phyloP scores from a whole-genome alignment of 2,888 invertebrate species.

The Plagodis dolabraria region DNA sequence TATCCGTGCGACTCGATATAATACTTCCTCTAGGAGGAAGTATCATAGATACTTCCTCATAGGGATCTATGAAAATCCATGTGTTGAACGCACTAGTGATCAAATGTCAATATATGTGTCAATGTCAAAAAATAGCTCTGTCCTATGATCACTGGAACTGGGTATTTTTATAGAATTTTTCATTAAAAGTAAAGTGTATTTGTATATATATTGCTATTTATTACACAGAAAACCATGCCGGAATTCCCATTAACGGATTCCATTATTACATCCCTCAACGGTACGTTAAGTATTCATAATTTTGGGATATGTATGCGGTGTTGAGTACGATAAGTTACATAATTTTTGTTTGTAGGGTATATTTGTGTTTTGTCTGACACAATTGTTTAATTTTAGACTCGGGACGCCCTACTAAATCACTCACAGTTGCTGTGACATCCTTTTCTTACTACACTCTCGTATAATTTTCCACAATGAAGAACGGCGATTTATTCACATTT shows the following conservation, averaged over 20 bases:
- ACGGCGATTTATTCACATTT: constrained; percentile 53
- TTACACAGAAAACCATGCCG: constrained; percentile 56
- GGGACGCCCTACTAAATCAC: constrained; percentile 59
- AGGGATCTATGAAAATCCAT: no score
- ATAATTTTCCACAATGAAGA: constrained; percentile 45
- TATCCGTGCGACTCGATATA: no score
- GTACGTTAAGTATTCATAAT: constrained; percentile 43
- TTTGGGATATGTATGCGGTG: constrained; percentile 15
- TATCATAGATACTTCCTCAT: no score
- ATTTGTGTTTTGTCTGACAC: constrained; percentile 63
- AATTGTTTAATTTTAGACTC: constrained; percentile 78
- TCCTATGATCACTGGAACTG: no score
- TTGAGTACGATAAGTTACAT: constrained; percentile 60
- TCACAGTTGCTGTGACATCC: constrained; percentile 52
- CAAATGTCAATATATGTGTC: not conserved
- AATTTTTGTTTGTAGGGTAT: constrained; percentile 69
- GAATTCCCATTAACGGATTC: constrained; percentile 70
- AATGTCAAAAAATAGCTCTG: not conserved
- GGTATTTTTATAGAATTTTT: no score
- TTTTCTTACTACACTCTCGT: constrained; percentile 38
- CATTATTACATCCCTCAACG: constrained; percentile 69
- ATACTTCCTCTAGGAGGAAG: no score
- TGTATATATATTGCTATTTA: not conserved
- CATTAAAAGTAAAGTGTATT: no score
- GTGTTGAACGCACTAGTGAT: not conserved